Evolutionary conservation across 1,140 invertebrate genomes (phyloP), one percentile per base, ranked within the genome.

Genomic region (Agrilus planipennis): DNA sequence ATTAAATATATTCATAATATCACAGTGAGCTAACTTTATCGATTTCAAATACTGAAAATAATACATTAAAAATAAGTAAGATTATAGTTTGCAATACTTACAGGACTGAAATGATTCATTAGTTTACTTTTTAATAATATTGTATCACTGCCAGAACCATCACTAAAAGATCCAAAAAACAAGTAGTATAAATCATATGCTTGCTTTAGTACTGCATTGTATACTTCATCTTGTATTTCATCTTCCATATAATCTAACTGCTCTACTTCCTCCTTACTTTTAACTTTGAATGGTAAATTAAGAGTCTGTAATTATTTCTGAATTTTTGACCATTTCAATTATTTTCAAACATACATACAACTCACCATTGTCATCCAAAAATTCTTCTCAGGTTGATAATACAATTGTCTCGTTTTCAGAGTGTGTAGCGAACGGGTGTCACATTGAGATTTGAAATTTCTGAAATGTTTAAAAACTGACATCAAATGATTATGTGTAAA

Each of bases 321-420:
- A 3, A 34, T 36, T 21, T 34, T 44, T 51, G 41, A 27, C 23
- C 32, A 32, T 27, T n/a, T 36, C 19, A 29, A 34, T 44, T 41
- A 36, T 14, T 19, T 38, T 21, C 11, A 32, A 22, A 34, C 34
- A 44, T 28, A 37, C n/a, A 25, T 37, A 25, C 10, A 22, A 57
- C 55, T 69, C 75, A 92, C 89, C 83, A 95, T 75, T 37, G 91
- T 78, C 67, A 94, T 80, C 88, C 89, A 94, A 60, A 81, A 91
- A 52, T 82, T 71, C 52, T 73, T 70, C 63, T 94, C 90, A 4
- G 89, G 79, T 66, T 91, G 75, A 58, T 77, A 81, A 61, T 88
- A 91, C 19, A 92, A 68, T 56, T 91, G 87, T 45, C 84, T 73
- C 34, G 81, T 83, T 62, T 91, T 91, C 54, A 88, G 81, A 12